Evolutionary conservation across 2,797 vertebrate species (phyloP), one percentile per base, ranked within the genome.

Genomic region (Arremon aurantiirostris): DNA sequence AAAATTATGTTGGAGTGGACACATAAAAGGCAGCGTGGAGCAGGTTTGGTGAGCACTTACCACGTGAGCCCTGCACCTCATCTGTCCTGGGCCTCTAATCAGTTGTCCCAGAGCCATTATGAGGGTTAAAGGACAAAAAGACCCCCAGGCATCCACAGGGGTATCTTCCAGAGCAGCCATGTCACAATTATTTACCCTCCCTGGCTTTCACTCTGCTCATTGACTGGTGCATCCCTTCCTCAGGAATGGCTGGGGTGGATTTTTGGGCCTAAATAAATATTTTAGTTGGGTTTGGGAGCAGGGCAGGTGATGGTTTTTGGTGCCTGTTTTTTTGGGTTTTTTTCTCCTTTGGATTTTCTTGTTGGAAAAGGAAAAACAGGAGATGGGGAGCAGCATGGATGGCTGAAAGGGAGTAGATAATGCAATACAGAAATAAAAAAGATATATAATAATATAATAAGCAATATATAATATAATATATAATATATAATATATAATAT

Each of bases 1-100:
- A 97, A 98, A 98, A 98, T 98, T 97, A 95, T 78, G 89, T 96
- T 53, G 20, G 95, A 83, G 80, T 97, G 97, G 97, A 97, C 97
- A 96, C 92, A n/a, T 82, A 87, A 81, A 52, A 81, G 86, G 94
- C 64, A 86, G 75, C 0, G 0, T 6, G 52, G 11, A 24, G 77
- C 10, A 12, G 20, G 83, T 69, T 86, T 28, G 21, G 63, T 34
- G 82, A 35, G 78, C 23, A 32, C 57, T 82, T 27, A 34, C 7
- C 92, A 28, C 3, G 2, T 18, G 37, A 44, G 64, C 60, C 5
- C 79, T 35, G 41, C 86, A 27, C 83, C 91, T 80, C 75, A 14
- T 60, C 90, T 72, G 35, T 73, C 88, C 93, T 8, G 35, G 47
- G 14, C 80, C 89, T 85, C 81, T 59, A 30, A 59, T 83, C 89